A percentile compares a stretch with the other conserved stretches of the same genome.
Conservation (phyloP, 1,140 invertebrate species). For the Hycleus phaleratus region DNA sequence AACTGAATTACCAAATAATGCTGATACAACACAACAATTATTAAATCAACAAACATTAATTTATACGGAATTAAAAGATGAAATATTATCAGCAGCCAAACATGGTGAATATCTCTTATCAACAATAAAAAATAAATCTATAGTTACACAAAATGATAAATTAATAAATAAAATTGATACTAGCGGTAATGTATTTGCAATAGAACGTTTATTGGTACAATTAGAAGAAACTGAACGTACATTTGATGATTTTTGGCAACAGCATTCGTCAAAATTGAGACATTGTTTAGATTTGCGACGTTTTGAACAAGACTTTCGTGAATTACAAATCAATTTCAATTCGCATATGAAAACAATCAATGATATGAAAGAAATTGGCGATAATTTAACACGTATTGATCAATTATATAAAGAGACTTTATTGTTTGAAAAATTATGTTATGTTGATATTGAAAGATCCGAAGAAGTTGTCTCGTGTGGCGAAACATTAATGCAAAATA, state of each 20-base stretch:
- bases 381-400: slow-evolving; percentile 71
- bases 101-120: slow-evolving; percentile 77
- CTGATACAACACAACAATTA: slow-evolving; percentile 61
- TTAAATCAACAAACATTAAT: slow-evolving; percentile 57
- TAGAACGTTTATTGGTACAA: slow-evolving; percentile 88
- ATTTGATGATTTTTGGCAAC: slow-evolving; percentile 89
- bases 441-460: slow-evolving; percentile 69
- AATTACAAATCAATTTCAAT: slow-evolving; percentile 63
- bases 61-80: slow-evolving; percentile 66
- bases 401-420: slow-evolving; percentile 67
- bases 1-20: slow-evolving; percentile 79
- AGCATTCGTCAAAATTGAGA: slow-evolving; percentile 78
- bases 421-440: slow-evolving; percentile 67
- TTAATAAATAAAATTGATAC: slow-evolving; percentile 47
- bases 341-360: slow-evolving; percentile 63
- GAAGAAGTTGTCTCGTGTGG: slow-evolving; percentile 69
- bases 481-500: slow-evolving; percentile 66
- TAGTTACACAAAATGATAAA: slow-evolving; percentile 44
- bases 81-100: slow-evolving; percentile 69
- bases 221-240: slow-evolving; percentile 90
- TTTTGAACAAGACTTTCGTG: slow-evolving; percentile 83
- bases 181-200: slow-evolving; percentile 83
- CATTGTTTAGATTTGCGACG: slow-evolving; percentile 82
- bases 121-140: slow-evolving; percentile 52
- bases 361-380: slow-evolving; percentile 80